Evolutionary conservation across 2,888 invertebrate species (phyloP), one percentile per base, ranked within the genome.

Genomic region (Polyommatus icarus): DNA sequence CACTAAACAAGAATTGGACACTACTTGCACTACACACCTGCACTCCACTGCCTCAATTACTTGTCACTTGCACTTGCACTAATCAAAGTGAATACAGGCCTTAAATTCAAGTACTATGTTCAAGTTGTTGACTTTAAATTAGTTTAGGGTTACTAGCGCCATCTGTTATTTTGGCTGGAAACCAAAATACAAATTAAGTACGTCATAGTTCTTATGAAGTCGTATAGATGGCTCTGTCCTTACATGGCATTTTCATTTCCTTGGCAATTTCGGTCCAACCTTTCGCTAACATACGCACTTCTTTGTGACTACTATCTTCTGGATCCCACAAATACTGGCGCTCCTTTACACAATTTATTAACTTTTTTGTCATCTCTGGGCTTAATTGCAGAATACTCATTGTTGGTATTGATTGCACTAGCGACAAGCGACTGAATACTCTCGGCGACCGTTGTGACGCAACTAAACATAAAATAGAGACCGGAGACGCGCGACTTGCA

Each of bases 261-360:
- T 88, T 83, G 86, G 84, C 73, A 86, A 71, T 24, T 85, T 79
- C 78, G 88, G 71, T 72, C 90, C 90, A 90, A 54, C 89, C 84
- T 67, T 79, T 79, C 1, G 84, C 79, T 29, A 84, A 78, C 29
- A 80, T 79, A 40, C 79, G 82, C 78, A 87, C 84, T 32, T 88
- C 85, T 73, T 84, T 86, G 82, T 89, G 86, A 3, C 82, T 78
- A 8, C 84, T 81, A 67, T 86, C 78, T 0, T 84, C 84, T 2
- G 82, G 76, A 78, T 90, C 83, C 90, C 90, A 90, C 20, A 90
- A 76, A 71, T 84, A 86, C 1, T 83, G 84, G 18, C 85, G 82
- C 18, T 79, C 83, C 78, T 83, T 84, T 10, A 90, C 84, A 82
- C 86, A 86, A 5, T 83, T 79, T 76, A 89, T 86, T 4, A 90